Evolutionary conservation across 2,888 invertebrate genomes (phyloP).

Genomic region (Tuta absoluta): DNA sequence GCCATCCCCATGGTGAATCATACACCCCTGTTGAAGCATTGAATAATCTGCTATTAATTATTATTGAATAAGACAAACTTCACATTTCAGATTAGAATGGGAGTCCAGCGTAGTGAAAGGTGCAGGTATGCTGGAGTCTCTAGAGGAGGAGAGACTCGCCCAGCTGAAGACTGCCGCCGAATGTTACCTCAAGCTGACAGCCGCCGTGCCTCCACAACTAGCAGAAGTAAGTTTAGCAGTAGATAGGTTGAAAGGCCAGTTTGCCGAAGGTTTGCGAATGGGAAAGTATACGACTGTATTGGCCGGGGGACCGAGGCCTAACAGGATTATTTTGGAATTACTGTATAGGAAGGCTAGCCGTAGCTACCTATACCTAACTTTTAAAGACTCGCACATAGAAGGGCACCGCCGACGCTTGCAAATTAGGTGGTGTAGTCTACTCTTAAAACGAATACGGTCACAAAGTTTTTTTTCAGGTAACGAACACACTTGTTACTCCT

Average conservation of each 20-base stretch:
- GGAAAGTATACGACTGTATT: too few species aligned
- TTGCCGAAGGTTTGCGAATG: too few species aligned
- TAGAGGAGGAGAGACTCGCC: slow-evolving; percentile 93
- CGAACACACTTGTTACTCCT: slow-evolving; percentile 85
- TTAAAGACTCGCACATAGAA: too few species aligned
- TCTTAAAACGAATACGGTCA: background rate
- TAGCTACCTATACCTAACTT: too few species aligned
- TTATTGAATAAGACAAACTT: background rate
- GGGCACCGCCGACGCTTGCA: too few species aligned
- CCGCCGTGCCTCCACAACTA: slow-evolving; percentile 89
- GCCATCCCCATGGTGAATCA: too few species aligned
- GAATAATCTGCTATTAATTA: too few species aligned
- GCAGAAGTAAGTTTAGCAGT: slow-evolving; percentile 85
- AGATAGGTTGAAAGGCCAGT: too few species aligned
- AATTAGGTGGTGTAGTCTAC: background rate
- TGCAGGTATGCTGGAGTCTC: slow-evolving; percentile 90
- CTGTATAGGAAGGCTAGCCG: too few species aligned
- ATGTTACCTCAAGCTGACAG: slow-evolving; percentile 83
- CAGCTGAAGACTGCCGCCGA: slow-evolving; percentile 88
- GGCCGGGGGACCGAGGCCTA: too few species aligned
- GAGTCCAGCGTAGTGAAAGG: slow-evolving; percentile 94
- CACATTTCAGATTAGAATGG: slow-evolving; percentile 90
- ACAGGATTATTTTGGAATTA: too few species aligned
- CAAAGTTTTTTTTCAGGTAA: slow-evolving; percentile 74
- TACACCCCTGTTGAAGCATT: background rate